Evolutionary conservation across 64 coral and sea anemone genomes (phyloP).

Genomic region (Pocillopora verrucosa): DNA sequence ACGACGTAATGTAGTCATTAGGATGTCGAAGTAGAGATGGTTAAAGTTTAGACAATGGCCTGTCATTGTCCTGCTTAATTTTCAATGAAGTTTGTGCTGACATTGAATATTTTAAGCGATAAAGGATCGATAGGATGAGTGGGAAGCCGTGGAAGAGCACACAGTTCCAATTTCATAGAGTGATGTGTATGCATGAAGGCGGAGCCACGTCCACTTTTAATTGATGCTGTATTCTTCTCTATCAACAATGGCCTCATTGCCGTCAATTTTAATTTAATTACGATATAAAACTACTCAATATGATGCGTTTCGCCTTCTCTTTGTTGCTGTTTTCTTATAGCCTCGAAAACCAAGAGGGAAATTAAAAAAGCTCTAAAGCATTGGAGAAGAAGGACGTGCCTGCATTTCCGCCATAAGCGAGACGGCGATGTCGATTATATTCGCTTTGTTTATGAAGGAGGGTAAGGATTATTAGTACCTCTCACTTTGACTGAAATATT

Average conservation of each 20-base stretch:
- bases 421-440: constrained; percentile 89
- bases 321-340: constrained; percentile 44
- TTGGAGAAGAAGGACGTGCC: constrained; percentile 86
- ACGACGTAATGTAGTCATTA: constrained; percentile 42
- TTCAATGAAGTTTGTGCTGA: constrained; percentile 23
- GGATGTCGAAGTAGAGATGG: constrained; percentile 49
- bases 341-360: constrained; percentile 78
- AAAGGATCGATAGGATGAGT: constrained; percentile 6
- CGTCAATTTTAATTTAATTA: constrained; percentile 97
- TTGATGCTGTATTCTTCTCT: constrained; percentile 79
- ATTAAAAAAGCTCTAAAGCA: constrained; percentile 91
- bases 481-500: constrained; percentile 83
- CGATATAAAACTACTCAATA: constrained; percentile 74
- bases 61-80: constrained; percentile 50
- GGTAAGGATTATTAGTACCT: constrained; percentile 84
- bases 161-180: constrained; percentile 44
- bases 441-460: constrained; percentile 90
- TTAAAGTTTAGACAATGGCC: constrained; percentile 27
- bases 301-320: constrained; percentile 37
- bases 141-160: background rate
- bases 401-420: constrained; percentile 94
- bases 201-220: constrained; percentile 58
- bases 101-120: background rate
- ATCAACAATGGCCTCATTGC: constrained; percentile 72
- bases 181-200: constrained; percentile 42